phyloP scores from a whole-genome alignment of 2,797 vertebrate genomes.

The Enteromius treurensis region DNA sequence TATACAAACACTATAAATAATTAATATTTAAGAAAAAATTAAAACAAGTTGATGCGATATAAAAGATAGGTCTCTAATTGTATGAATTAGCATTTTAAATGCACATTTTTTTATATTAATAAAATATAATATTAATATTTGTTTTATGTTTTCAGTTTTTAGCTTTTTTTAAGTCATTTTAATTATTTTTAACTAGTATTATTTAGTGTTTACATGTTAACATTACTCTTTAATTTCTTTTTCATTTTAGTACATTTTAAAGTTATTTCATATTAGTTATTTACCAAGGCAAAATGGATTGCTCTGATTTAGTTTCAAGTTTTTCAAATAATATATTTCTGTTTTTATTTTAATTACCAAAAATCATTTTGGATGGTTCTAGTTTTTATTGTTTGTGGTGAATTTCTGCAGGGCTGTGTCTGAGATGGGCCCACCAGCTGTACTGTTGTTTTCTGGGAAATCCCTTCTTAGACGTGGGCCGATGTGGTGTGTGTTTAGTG shows the following conservation, averaged over 20 bases:
- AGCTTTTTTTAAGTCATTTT: neutral
- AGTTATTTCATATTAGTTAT: neutral
- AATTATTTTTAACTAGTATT: neutral
- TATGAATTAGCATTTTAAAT: too few relatives aligned
- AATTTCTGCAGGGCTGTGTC: neutral
- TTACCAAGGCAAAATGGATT: too few relatives aligned
- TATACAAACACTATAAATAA: neutral
- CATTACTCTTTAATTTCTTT: too few relatives aligned
- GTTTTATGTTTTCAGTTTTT: neutral
- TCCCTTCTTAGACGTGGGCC: neutral
- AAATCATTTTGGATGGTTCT: neutral
- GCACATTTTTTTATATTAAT: neutral
- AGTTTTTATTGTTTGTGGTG: neutral
- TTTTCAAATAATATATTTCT: neutral
- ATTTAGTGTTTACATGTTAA: neutral
- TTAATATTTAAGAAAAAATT: neutral
- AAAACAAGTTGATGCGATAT: neutral
- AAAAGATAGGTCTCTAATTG: neutral
- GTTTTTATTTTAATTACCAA: neutral
- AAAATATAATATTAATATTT: neutral
- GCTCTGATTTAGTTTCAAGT: too few relatives aligned
- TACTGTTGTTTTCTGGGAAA: slow-evolving; percentile 27
- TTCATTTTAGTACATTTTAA: neutral
- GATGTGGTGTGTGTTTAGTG: neutral
- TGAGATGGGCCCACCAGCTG: neutral